These are phyloP conservation scores for Parasteatoda tepidariorum DNA, from an alignment of 1,140 invertebrate genomes.

Conservation along the genomic window DNA sequence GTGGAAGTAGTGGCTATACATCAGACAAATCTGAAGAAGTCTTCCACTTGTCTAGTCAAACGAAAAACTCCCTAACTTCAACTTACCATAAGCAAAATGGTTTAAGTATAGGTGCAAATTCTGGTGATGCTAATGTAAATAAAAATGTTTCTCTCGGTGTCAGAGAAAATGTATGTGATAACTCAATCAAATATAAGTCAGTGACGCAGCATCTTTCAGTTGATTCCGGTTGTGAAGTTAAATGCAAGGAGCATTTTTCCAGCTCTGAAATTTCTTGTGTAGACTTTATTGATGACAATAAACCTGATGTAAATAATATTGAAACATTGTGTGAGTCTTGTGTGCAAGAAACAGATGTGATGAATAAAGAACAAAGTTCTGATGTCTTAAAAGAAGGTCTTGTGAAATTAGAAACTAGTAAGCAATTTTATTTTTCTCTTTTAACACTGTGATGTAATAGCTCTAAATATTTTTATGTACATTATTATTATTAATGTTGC, in stretches of 20 bases:
- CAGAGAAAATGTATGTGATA: background rate
- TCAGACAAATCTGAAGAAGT: conserved; percentile 34
- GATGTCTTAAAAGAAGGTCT: conserved; percentile 20
- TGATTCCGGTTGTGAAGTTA: conserved; percentile 44
- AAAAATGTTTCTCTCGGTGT: background rate
- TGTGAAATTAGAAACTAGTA: conserved; percentile 35
- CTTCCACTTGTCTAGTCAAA: conserved; percentile 11
- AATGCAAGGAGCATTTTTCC: background rate
- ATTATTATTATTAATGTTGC: too few species aligned
- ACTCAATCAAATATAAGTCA: background rate
- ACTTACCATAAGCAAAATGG: too few species aligned
- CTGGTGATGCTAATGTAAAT: background rate
- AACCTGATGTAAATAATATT: background rate
- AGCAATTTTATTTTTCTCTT: background rate
- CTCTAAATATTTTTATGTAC: too few species aligned
- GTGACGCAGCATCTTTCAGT: conserved; percentile 11
- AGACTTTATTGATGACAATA: background rate
- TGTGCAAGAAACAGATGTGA: background rate
- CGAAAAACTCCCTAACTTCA: background rate
- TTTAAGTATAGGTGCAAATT: background rate
- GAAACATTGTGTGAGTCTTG: background rate
- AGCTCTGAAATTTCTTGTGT: background rate
- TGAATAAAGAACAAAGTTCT: background rate
- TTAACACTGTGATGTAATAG: background rate
- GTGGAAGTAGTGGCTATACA: background rate